Conservation (phyloP, 2,888 invertebrate species). For the Volucella bombylans region DNA sequence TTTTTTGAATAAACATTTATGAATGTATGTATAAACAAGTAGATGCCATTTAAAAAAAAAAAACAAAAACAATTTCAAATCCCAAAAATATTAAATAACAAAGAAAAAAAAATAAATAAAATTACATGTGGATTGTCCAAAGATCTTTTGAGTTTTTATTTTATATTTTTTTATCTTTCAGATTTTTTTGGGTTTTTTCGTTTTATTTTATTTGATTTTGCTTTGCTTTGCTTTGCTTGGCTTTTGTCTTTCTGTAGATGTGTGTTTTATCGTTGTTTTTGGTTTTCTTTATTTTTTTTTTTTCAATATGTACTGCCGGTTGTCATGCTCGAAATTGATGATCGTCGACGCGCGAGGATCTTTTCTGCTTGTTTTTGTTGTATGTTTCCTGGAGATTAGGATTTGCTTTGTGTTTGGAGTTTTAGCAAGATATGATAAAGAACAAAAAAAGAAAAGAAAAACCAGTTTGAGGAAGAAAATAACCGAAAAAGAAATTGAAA, state of each 20-base stretch:
- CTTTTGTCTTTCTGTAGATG: slow-evolving; percentile 24
- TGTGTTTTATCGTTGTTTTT: slow-evolving; percentile 21
- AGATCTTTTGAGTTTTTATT: slow-evolving; percentile 57
- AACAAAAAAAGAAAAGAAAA: slow-evolving; percentile 30
- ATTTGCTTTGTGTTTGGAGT: slow-evolving; percentile 64
- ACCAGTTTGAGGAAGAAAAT: slow-evolving; percentile 52
- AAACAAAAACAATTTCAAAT: slow-evolving; percentile 13
- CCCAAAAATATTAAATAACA: slow-evolving; percentile 71
- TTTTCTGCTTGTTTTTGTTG: slow-evolving; percentile 56
- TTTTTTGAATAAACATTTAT: slow-evolving; percentile 60
- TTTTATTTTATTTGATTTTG: not conserved
- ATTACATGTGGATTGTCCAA: slow-evolving; percentile 62
- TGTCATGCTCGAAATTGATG: slow-evolving; percentile 42
- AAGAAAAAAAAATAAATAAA: slow-evolving; percentile 44
- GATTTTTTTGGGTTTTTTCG: slow-evolving; percentile 42
- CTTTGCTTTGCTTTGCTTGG: slow-evolving; percentile 26
- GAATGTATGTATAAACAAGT: slow-evolving; percentile 59
- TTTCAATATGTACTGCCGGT: slow-evolving; percentile 27
- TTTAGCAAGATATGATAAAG: slow-evolving; percentile 61
- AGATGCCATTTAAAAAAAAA: slow-evolving; percentile 68
- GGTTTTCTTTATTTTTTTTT: not conserved
- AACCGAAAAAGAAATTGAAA: slow-evolving; percentile 53
- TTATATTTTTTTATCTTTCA: slow-evolving; percentile 50
- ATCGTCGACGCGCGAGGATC: slow-evolving; percentile 48
- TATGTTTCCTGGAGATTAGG: slow-evolving; percentile 71